These are phyloP conservation scores for Campodea augens DNA, from an alignment of 1,140 invertebrate species.

Conservation along the genomic window DNA sequence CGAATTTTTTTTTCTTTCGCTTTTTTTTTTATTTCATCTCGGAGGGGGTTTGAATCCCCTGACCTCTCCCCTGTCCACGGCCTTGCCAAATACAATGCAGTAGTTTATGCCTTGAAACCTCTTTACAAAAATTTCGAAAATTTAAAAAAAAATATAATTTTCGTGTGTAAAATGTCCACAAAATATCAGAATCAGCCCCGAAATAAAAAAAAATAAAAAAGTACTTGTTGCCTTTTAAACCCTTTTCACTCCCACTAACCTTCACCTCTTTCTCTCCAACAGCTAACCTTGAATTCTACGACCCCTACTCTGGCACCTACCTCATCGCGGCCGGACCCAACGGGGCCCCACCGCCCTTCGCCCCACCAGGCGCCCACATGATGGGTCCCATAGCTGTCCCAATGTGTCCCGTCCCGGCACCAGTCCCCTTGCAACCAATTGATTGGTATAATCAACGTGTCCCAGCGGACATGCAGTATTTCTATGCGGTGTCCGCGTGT, in stretches of 20 bases:
- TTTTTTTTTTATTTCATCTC: too few species aligned
- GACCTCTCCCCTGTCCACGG: too few species aligned
- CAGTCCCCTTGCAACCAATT: conserved; percentile 26
- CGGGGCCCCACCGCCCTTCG: neutral
- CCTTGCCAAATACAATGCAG: too few species aligned
- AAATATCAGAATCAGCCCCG: neutral
- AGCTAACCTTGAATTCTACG: conserved; percentile 5
- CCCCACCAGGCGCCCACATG: conserved; percentile 11
- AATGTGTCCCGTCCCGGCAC: conserved; percentile 19
- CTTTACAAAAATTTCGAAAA: too few species aligned
- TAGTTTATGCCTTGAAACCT: too few species aligned
- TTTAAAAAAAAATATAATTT: too few species aligned
- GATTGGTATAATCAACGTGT: conserved; percentile 28
- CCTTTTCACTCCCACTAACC: too few species aligned
- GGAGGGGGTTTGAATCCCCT: too few species aligned
- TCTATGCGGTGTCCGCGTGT: conserved; percentile 18
- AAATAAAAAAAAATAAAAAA: neutral
- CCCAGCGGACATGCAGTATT: conserved; percentile 12
- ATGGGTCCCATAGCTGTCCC: conserved; percentile 3
- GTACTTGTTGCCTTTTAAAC: neutral
- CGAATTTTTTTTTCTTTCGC: too few species aligned
- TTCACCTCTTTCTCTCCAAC: too few species aligned
- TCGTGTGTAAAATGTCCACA: too few species aligned
- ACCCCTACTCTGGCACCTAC: conserved; percentile 5
- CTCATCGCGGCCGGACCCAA: neutral